Percentiles rank a stretch among this genome's conserved stretches.
Evolutionary conservation across 1,140 invertebrate species (phyloP).

Genomic region (Luehdorfia chinensis): DNA sequence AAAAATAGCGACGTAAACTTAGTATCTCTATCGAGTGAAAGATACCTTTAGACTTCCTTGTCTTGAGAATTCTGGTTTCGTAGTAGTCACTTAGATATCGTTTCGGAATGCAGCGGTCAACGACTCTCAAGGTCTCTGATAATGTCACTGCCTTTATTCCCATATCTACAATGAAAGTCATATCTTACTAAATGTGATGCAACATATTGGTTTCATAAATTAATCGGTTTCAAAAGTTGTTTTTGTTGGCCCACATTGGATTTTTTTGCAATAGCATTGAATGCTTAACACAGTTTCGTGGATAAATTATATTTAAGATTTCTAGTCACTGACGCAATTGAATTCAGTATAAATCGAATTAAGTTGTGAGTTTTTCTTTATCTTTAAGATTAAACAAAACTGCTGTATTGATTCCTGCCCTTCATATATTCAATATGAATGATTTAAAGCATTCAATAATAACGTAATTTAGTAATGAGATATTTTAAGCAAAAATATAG

Average conservation of each 20-base stretch:
- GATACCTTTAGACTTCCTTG: slow-evolving; percentile 24
- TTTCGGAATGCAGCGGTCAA: neutral
- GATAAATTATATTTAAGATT: slow-evolving; percentile 2
- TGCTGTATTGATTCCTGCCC: too few relatives aligned
- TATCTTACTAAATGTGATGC: slow-evolving; percentile 26
- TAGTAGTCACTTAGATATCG: neutral
- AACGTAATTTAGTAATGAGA: too few relatives aligned
- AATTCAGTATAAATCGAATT: neutral
- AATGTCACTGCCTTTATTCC: slow-evolving; percentile 15
- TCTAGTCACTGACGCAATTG: neutral
- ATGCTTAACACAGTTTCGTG: slow-evolving; percentile 15
- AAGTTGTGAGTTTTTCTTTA: too few relatives aligned
- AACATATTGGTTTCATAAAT: slow-evolving; percentile 29
- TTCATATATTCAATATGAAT: too few relatives aligned
- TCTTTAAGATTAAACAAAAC: too few relatives aligned
- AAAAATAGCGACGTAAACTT: slow-evolving; percentile 26
- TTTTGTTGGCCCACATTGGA: slow-evolving; percentile 24
- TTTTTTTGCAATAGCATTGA: slow-evolving; percentile 23
- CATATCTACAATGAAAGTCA: slow-evolving; percentile 28
- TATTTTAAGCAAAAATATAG: too few relatives aligned
- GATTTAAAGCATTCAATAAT: too few relatives aligned
- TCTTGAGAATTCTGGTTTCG: slow-evolving; percentile 14
- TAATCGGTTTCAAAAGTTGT: slow-evolving; percentile 30
- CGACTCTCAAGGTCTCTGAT: slow-evolving; percentile 16
- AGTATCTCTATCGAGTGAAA: slow-evolving; percentile 19